Evolutionary conservation across 2,888 invertebrate species (phyloP), one percentile per base, ranked within the genome.

Genomic region (Pachycephus smyrnensis): DNA sequence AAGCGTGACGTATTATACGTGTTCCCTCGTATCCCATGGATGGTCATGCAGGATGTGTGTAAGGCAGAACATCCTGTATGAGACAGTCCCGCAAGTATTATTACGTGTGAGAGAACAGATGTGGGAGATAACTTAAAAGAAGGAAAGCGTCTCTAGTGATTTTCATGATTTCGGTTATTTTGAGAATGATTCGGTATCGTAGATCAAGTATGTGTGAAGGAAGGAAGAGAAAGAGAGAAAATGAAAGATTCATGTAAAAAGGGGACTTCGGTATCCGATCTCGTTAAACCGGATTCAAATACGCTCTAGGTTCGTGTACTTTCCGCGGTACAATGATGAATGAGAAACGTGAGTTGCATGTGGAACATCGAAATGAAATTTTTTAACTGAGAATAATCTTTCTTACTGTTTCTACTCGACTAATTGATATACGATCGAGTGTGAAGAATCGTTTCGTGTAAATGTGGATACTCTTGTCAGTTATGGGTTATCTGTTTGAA

Each of bases 51-150:
- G 87, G 88, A 88, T 86, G 85, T 82, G 83, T 81, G 83, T 80
- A 82, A 85, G 83, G 77, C 86, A 88, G 86, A 86, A 88, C 85
- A 84, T 87, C 85, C 86, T 84, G 87, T 86, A 79, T 84, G 86
- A 86, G 82, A 78, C 84, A 86, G 83, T 85, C 84, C 79, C 79
- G 31, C 79, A 33, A 55, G 55, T 55, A 55, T 55, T 55, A 55
- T 55, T 55, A 55, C 9, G 9, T 15, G 23, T 55, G 55, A 55
- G 23, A 55, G 23, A 55, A 55, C 55, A 55, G 23, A 55, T 23
- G 55, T 55, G 55, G 55, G 55, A 23, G 55, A 23, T 2, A 23
- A 23, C 2, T 55, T 23, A 55, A 23, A 9, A 15, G 55, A 55
- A 55, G 1, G 23, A 23, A 23, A 55, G 55, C 23, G 9, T 55